Percentiles rank a stretch among this genome's conserved stretches.
Conservation (phyloP, 2,888 invertebrate species). For the Leptarthrus brevirostris region DNA sequence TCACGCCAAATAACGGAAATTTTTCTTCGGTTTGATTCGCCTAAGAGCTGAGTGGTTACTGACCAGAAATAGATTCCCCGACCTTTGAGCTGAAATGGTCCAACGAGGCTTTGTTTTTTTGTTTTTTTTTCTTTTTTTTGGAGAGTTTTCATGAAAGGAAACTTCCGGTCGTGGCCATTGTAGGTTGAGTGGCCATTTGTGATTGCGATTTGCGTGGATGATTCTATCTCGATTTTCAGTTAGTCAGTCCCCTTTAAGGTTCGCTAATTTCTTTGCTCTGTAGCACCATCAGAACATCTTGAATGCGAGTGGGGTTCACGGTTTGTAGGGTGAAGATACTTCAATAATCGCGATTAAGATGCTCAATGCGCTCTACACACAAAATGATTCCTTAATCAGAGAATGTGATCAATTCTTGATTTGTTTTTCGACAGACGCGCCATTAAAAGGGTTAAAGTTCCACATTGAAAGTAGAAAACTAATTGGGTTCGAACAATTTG, state of each 20-base stretch:
- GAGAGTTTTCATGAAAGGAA: constrained; percentile 31
- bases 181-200: constrained; percentile 49
- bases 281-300: neutral
- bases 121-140: too few species aligned
- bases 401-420: too few species aligned
- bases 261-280: neutral
- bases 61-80: constrained; percentile 9
- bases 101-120: neutral
- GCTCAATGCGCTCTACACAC: constrained; percentile 6
- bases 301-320: neutral
- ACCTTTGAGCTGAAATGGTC: neutral
- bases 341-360: constrained; percentile 38
- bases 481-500: too few species aligned
- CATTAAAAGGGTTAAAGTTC: too few species aligned
- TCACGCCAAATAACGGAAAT: constrained; percentile 46
- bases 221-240: constrained; percentile 9
- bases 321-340: constrained; percentile 10
- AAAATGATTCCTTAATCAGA: neutral
- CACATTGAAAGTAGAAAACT: too few species aligned
- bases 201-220: constrained; percentile 44
- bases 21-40: constrained; percentile 6
- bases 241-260: constrained; percentile 13
- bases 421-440: too few species aligned
- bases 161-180: constrained; percentile 49
- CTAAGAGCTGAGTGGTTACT: constrained; percentile 19